phyloP scores from a whole-genome alignment of 2,113 vertebrate species.

The Bombycilla garrulus region DNA sequence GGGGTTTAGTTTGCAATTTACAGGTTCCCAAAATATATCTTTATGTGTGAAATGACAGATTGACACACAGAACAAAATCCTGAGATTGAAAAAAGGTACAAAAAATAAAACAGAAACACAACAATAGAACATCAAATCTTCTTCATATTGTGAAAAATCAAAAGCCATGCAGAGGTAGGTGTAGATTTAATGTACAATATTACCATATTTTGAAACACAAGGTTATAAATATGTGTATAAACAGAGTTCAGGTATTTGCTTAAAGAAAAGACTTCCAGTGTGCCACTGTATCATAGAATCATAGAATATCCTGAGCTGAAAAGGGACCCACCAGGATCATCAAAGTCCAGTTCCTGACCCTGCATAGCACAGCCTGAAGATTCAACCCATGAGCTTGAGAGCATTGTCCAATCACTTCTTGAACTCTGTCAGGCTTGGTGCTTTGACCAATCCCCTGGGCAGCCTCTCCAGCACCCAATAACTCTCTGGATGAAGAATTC shows the following conservation, averaged over 20 bases:
- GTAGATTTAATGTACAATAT: not conserved
- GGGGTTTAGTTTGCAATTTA: not conserved
- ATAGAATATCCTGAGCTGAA: not conserved
- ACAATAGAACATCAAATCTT: not conserved
- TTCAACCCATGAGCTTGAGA: rapidly evolving
- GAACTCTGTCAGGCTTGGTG: not conserved
- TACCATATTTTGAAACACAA: not conserved
- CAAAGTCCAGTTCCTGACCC: not conserved
- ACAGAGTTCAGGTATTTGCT: not conserved
- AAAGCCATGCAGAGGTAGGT: not conserved
- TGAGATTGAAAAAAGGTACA: not conserved
- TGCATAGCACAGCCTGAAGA: not conserved
- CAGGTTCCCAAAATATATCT: not conserved
- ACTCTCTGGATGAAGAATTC: rapidly evolving
- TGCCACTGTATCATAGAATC: not conserved
- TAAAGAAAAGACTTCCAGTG: not conserved
- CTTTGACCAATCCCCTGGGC: not conserved
- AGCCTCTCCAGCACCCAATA: rapidly evolving
- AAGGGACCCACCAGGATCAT: not conserved
- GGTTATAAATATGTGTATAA: not conserved
- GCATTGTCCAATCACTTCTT: not conserved
- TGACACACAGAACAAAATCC: not conserved
- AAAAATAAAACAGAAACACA: not conserved
- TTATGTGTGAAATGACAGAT: slow-evolving; percentile 5
- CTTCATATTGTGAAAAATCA: not conserved